phyloP scores from a whole-genome alignment of 2,113 vertebrate genomes.

The Leptobrachium ailaonicum region DNA sequence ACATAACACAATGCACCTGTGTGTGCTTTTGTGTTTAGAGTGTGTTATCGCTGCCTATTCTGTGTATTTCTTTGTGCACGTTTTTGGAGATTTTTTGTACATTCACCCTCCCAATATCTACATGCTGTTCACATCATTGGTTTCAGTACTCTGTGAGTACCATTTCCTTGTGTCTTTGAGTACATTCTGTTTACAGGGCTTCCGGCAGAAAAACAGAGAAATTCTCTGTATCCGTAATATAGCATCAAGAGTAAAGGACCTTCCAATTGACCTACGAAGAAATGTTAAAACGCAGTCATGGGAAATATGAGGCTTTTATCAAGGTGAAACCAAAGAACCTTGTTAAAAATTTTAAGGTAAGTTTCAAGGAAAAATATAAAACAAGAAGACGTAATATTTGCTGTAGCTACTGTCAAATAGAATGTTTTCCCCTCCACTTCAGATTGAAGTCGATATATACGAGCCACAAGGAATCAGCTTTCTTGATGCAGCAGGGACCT shows the following conservation, averaged over 20 bases:
- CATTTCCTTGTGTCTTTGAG: background rate
- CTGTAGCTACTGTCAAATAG: no score
- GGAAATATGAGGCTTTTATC: slow-evolving; percentile 85
- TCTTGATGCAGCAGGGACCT: slow-evolving; percentile 75
- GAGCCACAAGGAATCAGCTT: slow-evolving; percentile 81
- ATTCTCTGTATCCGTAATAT: slow-evolving; percentile 85
- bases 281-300: slow-evolving; percentile 79
- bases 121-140: no score
- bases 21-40: no score
- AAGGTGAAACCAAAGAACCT: slow-evolving; percentile 84
- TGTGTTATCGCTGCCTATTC: no score
- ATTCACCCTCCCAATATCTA: no score
- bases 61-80: no score
- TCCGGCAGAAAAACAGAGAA: slow-evolving; percentile 89
- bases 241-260: slow-evolving; percentile 79
- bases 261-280: slow-evolving; percentile 93
- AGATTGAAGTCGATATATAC: slow-evolving; percentile 83
- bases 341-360: slow-evolving; percentile 86
- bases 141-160: no score
- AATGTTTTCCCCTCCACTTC: slow-evolving; percentile 20
- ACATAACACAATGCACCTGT: no score
- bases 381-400: no score
- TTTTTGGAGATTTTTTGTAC: no score
- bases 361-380: no score
- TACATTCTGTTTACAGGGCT: slow-evolving; percentile 65